Conservation (phyloP, 2,888 invertebrate species). For the Drosophila neonasuta region DNA sequence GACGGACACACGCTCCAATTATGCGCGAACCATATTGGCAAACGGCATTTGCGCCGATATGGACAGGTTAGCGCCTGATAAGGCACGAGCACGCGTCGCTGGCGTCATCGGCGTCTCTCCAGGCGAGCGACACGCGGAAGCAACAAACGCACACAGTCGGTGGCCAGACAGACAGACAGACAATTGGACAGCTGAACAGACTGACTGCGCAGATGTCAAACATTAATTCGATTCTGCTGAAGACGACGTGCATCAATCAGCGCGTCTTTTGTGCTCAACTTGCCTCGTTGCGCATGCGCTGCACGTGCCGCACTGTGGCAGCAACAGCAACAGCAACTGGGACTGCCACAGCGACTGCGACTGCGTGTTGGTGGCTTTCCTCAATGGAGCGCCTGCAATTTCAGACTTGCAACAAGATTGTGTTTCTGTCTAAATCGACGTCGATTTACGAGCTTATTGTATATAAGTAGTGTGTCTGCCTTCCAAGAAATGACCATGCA, state of each 20-base stretch:
- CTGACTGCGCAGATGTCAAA: conserved; percentile 52
- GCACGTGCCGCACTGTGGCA: conserved; percentile 62
- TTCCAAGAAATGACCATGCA: conserved; percentile 61
- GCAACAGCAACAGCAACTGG: conserved; percentile 1
- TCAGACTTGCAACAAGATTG: conserved; percentile 54
- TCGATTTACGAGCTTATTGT: conserved; percentile 73
- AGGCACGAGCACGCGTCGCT: conserved; percentile 71
- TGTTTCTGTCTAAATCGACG: conserved; percentile 72
- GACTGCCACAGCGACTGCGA: conserved; percentile 4
- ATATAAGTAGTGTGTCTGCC: conserved; percentile 40
- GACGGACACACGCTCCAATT: conserved; percentile 50
- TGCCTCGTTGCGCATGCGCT: conserved; percentile 60
- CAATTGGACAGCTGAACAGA: background rate
- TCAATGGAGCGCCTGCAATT: conserved; percentile 65
- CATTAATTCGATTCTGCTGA: conserved; percentile 63
- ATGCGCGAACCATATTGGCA: conserved; percentile 61
- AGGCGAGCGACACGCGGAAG: conserved; percentile 74
- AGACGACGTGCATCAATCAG: conserved; percentile 75
- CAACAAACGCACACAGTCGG: conserved; percentile 52
- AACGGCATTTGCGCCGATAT: conserved; percentile 69
- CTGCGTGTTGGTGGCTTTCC: conserved; percentile 64
- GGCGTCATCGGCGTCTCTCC: conserved; percentile 44
- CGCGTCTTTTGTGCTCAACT: conserved; percentile 8
- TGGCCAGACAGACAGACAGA: conserved; percentile 34
- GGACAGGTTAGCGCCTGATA: conserved; percentile 77